Evolutionary conservation across 1,140 invertebrate genomes (phyloP).

Genomic region (Lithobius niger): DNA sequence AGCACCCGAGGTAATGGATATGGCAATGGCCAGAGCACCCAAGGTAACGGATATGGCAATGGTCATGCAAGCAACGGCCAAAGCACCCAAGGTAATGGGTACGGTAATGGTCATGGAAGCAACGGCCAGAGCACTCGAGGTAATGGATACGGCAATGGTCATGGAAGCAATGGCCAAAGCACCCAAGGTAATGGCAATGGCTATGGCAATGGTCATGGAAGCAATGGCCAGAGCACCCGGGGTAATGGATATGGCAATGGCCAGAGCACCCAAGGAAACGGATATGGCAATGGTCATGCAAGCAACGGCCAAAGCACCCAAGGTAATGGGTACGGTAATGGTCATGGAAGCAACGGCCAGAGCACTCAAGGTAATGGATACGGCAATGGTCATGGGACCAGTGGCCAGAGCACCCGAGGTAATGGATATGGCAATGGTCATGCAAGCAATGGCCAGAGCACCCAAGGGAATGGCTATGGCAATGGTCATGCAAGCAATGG

Average conservation of each 20-base stretch:
- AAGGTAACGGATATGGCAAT: background rate
- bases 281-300: background rate
- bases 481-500: background rate
- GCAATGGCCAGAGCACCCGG: background rate
- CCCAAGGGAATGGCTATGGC: background rate
- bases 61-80: background rate
- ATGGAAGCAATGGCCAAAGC: background rate
- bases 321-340: background rate
- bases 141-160: background rate
- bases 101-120: background rate
- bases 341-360: background rate
- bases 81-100: background rate
- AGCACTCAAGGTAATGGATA: background rate
- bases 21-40: background rate
- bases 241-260: background rate
- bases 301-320: background rate
- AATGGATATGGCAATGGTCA: background rate
- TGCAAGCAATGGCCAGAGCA: background rate
- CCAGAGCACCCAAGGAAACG: background rate
- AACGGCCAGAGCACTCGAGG: background rate
- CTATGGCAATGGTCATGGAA: background rate
- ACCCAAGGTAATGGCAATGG: background rate
- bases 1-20: background rate
- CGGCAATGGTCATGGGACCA: background rate
- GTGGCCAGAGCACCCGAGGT: background rate